Percentiles rank a stretch among this genome's conserved stretches.
Evolutionary conservation across 37 sponge, comb jelly and placozoan species (phyloP).

Genomic region (Agelas oroides): DNA sequence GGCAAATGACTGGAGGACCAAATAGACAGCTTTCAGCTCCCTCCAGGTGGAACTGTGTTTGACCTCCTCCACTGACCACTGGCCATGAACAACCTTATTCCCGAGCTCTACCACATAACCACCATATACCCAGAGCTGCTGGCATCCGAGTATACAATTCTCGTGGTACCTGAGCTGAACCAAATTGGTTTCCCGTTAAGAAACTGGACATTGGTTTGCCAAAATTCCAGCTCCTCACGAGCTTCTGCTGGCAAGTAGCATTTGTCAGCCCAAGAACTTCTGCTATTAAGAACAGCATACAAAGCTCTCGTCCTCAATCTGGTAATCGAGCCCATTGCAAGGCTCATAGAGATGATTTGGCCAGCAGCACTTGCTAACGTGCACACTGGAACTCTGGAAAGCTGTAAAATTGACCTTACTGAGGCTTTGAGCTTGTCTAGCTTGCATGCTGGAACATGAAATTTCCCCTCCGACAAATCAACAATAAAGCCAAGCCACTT

Average conservation of each 20-base stretch:
- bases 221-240: constrained; percentile 13
- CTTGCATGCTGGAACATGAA: not conserved
- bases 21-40: constrained; percentile 23
- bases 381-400: not conserved
- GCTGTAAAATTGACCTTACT: not conserved
- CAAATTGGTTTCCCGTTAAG: constrained; percentile 14
- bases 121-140: constrained; percentile 31
- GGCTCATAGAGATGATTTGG: constrained; percentile 4
- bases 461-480: not conserved
- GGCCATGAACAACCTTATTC: not conserved
- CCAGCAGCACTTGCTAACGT: not conserved
- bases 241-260: not conserved
- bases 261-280: not conserved
- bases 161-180: not conserved
- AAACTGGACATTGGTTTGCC: not conserved
- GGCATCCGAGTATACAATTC: constrained; percentile 40
- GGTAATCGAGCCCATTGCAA: not conserved
- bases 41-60: not conserved
- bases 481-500: constrained; percentile 7
- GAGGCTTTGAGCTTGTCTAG: not conserved
- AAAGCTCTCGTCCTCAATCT: not conserved
- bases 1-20: constrained; percentile 16
- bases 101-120: constrained; percentile 24
- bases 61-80: not conserved
- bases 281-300: not conserved